These are phyloP conservation scores for crab-eating macaque (Macaca fascicularis) DNA, from an alignment of 2,113 vertebrate genomes.

Conservation along the genomic window T2T-MFA8v1.1 NC_088379.1:29749501-29750000, in stretches of 20 bases:
- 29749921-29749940: background rate
- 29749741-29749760: background rate
- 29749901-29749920: background rate
- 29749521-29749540: background rate
- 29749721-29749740: constrained; percentile 17
- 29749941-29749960: background rate
- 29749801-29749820: constrained; percentile 3
- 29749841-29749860: constrained; percentile 45
- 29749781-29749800: constrained; percentile 29
- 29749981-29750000: background rate
- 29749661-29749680: background rate
- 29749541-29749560: constrained; percentile 48
- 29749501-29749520: background rate
- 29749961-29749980: background rate
- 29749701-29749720: background rate
- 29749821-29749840: constrained; percentile 6
- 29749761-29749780: background rate
- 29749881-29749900: background rate
- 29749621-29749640: constrained; percentile 21
- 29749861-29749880: constrained; percentile 59
- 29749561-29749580: constrained; percentile 45
- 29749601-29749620: constrained; percentile 8
- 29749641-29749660: background rate
- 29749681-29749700: background rate
- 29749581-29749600: background rate